Evolutionary conservation across 2,113 vertebrate genomes (phyloP), one percentile per base, ranked within the genome.

Genomic region (Xiphias gladius): DNA sequence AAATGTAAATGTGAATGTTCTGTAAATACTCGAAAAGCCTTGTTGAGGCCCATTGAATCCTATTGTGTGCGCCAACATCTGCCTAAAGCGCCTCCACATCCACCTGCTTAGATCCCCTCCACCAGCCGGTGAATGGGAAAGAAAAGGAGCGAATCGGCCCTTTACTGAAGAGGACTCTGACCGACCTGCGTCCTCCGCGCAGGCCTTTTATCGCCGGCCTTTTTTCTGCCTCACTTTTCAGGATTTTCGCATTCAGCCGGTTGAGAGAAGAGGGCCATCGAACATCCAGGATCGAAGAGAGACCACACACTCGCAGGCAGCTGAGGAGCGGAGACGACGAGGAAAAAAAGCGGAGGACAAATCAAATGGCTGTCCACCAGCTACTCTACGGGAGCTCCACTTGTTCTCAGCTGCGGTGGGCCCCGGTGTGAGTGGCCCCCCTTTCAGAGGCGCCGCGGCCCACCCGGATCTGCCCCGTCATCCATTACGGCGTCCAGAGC

Each of bases 311-410:
- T 91, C 28, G 5, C 69, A 77, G 61, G 66, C 87, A 84, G 84
- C 50, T 66, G 62, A 79, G 55, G 69, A 52, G 48, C 3, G 48
- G 77, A 66, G 35, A 79, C 68, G 79, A 66, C 50, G 64, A 35
- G 61, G 58, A 76, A 75, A 65, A n/a, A 77, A 75, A 81, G 78
- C 79, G 67, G 82, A 88, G 85, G 85, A 82, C 86, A 92, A 90
- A 80, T 89, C 65, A 86, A 89, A 91, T 90, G 89, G 87, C 91
- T 92, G 89, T 95, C 87, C 86, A 92, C 88, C 90, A 92, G 89
- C 86, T 86, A 66, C 88, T 91, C 92, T 76, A 90, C 79, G 66
- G 89, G 87, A 76, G 77, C 80, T 79, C 66, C 84, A 86, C 90
- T 94, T 94, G 89, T 94, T 92, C 90, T 86, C 81, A 14, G 9